These are phyloP conservation scores for Lagopus leucura DNA, from an alignment of 2,113 vertebrate species.

Conservation along the genomic window DNA sequence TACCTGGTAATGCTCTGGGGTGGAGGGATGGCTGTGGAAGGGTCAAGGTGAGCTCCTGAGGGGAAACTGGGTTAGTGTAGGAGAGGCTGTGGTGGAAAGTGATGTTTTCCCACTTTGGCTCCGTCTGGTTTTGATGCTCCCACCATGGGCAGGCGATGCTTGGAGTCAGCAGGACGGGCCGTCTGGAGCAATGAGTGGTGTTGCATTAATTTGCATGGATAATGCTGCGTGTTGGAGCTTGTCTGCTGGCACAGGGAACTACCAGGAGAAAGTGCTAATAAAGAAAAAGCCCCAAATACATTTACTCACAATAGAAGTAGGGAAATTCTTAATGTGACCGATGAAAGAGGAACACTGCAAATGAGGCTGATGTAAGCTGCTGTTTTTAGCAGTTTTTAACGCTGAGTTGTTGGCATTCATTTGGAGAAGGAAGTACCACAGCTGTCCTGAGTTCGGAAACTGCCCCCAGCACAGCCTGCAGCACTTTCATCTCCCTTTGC, in stretches of 20 bases:
- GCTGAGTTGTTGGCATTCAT: not conserved
- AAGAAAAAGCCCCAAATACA: conserved; percentile 10
- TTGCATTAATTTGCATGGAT: not conserved
- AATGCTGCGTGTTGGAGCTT: not conserved
- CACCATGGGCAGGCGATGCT: accelerated
- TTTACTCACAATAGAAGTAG: not conserved
- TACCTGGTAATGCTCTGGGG: not conserved
- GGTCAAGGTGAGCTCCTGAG: not conserved
- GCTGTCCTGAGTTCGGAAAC: not conserved
- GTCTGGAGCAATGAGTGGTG: not conserved
- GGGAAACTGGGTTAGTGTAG: not conserved
- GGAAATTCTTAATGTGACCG: not conserved
- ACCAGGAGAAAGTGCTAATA: conserved; percentile 46
- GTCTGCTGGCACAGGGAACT: not conserved
- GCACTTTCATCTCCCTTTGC: not conserved
- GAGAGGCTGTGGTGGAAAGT: not conserved
- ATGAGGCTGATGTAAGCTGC: not conserved
- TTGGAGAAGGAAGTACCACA: not conserved
- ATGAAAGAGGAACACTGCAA: conserved; percentile 18
- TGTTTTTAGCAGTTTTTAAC: not conserved
- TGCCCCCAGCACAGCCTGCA: not conserved
- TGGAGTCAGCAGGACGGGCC: not conserved
- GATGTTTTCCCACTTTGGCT: not conserved
- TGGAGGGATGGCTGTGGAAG: not conserved
- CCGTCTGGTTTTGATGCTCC: not conserved